Base-by-base conservation (phyloP, 2,113 vertebrate genomes). In the Syngnathus typhle region DNA sequence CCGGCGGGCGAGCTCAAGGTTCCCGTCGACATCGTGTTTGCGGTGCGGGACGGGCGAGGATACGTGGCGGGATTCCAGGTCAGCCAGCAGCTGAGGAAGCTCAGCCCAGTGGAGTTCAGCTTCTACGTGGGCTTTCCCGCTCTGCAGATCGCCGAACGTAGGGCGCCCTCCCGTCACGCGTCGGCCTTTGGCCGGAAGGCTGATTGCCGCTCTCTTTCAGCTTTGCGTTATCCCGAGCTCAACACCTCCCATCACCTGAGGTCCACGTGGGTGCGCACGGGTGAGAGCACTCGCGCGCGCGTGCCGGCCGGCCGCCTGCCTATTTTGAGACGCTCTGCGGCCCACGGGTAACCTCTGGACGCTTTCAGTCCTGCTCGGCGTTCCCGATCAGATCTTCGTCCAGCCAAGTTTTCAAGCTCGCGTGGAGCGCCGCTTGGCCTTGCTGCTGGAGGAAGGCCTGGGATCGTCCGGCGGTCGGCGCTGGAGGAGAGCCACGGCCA, bases 221-320 rank as follows among this genome's bases (percentile, higher is more conserved):
- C 96, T 16, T 93, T 96, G 86, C 93, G 94, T 82, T 99, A 99
- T 79, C 94, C 94, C 0, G 95, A 96, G 78, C 91, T 99, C 46
- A 98, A 99, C 70, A 88, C 92, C 18, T 93, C 95, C 27, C 94
- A 95, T 70, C 64, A 94, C 74, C 86, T 97, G 88, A 94, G 94
- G 71, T 93, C 92, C 63, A 97, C 96, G 38, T 99, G 96, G 96
- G 94, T 99, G 64, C 93, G 93, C 77, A 98, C 96, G 92, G 95
- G 96, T 98, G 90, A 0, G 90, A 83, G 38, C 19, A 36, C 11
- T 32, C 8, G 13, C 27, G 27, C 27, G 27, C 3, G 27, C 3
- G 2, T 0, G 27, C 27, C 3, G 27, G 27, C 27, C 27, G 27
- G 27, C 2, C 27, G 27, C 27, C 27, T 1, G 27, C 27, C 27